A percentile compares a stretch with the other conserved stretches of the same genome.
These are phyloP conservation scores for Danaus chrysippus DNA, from an alignment of 2,888 invertebrate species.

Conservation along the genomic window DNA sequence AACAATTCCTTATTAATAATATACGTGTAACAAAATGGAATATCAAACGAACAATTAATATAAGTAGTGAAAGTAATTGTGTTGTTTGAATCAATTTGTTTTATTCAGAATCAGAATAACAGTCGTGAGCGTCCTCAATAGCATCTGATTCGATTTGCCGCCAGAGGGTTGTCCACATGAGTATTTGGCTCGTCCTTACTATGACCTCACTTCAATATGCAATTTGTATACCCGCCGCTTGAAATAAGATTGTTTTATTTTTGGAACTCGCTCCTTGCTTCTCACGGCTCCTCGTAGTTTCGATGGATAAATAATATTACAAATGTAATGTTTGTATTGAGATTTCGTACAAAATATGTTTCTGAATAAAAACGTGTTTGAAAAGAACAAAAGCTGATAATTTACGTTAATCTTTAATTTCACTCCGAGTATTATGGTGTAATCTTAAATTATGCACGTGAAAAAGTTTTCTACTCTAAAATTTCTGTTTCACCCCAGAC, in stretches of 20 bases:
- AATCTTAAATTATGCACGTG: constrained; percentile 53
- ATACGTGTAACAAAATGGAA: too few relatives aligned
- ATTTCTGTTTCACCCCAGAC: constrained; percentile 31
- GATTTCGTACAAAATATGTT: neutral
- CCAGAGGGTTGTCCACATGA: constrained; percentile 16
- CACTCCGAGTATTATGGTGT: constrained; percentile 48
- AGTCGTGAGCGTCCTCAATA: neutral
- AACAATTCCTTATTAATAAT: too few relatives aligned
- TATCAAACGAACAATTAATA: too few relatives aligned
- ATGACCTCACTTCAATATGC: constrained; percentile 17
- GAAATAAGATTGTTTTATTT: constrained; percentile 3
- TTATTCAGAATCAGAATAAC: neutral
- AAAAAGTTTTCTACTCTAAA: constrained; percentile 49
- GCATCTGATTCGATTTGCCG: constrained; percentile 20
- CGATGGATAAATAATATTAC: too few relatives aligned
- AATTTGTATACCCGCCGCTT: constrained; percentile 12
- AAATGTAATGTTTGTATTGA: too few relatives aligned
- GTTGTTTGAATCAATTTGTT: neutral
- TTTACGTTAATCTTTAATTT: constrained; percentile 55
- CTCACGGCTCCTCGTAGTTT: neutral
- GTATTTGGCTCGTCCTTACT: constrained; percentile 7
- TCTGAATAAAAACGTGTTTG: neutral
- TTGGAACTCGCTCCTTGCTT: neutral
- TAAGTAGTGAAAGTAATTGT: too few relatives aligned
- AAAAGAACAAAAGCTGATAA: neutral